A percentile compares a stretch with the other conserved stretches of the same genome.
Evolutionary conservation across 2,797 vertebrate genomes (phyloP).

Genomic region (Propithecus deckenii): DNA sequence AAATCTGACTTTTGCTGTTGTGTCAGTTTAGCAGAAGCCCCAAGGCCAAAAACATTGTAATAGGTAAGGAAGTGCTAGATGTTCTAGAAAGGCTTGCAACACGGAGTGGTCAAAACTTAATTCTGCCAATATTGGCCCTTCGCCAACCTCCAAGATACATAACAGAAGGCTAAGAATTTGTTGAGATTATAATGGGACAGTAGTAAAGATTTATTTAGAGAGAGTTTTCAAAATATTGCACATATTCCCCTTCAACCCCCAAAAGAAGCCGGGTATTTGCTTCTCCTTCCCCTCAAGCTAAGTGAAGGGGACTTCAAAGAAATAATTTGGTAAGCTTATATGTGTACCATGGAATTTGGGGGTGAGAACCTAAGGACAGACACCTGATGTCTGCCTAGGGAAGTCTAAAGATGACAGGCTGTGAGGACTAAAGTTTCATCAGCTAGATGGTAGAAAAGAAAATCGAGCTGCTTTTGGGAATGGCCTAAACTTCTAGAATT

Average conservation of each 20-base stretch:
- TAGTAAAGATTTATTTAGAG: neutral
- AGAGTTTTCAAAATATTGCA: neutral
- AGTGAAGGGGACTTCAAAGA: neutral
- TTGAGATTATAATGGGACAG: neutral
- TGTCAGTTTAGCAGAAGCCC: neutral
- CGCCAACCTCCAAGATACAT: neutral
- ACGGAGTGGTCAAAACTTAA: neutral
- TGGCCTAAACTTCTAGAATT: neutral
- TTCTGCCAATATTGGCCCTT: neutral
- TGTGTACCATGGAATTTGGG: neutral
- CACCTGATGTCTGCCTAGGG: neutral
- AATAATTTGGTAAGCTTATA: neutral
- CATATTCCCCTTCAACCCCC: neutral
- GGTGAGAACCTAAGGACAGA: neutral
- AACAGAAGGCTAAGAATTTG: neutral
- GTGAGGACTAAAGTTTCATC: neutral
- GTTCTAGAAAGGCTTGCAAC: neutral
- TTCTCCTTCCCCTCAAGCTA: neutral
- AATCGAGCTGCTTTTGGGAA: neutral
- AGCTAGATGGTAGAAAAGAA: neutral
- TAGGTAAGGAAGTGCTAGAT: neutral
- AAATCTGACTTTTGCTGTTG: neutral
- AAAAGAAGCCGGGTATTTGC: neutral
- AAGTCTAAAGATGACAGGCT: neutral
- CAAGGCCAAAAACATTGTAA: neutral